Conservation (phyloP, 2,797 vertebrate genomes). For the Poeciliopsis infans region DNA sequence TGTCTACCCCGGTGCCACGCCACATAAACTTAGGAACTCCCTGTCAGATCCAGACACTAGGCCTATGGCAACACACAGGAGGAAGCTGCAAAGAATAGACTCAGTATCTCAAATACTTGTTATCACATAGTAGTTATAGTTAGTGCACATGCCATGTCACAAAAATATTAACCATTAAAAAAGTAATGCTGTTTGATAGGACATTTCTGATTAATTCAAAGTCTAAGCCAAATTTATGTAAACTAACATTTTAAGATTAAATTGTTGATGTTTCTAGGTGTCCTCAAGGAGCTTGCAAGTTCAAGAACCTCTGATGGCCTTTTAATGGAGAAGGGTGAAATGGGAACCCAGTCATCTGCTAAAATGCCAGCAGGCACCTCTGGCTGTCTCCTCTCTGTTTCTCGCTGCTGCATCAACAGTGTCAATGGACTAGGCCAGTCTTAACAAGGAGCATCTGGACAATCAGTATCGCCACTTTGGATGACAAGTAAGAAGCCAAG, state of each 20-base stretch:
- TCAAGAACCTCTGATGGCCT: slow-evolving; percentile 41
- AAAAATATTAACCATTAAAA: slow-evolving; percentile 21
- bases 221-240: no score
- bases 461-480: slow-evolving; percentile 34
- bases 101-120: slow-evolving; percentile 48
- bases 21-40: slow-evolving; percentile 76
- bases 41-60: slow-evolving; percentile 67
- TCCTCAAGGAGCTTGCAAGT: slow-evolving; percentile 40
- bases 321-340: slow-evolving; percentile 56
- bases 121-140: slow-evolving; percentile 45
- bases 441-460: slow-evolving; percentile 53
- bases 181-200: neutral
- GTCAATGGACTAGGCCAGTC: slow-evolving; percentile 49
- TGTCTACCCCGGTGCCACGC: slow-evolving; percentile 73
- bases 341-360: slow-evolving; percentile 58
- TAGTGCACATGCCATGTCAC: slow-evolving; percentile 35
- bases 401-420: slow-evolving; percentile 52
- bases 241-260: neutral
- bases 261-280: slow-evolving; percentile 28
- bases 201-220: neutral
- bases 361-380: slow-evolving; percentile 38
- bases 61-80: slow-evolving; percentile 61
- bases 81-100: slow-evolving; percentile 59
- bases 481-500: slow-evolving; percentile 34
- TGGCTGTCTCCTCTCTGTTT: slow-evolving; percentile 44